Percentiles rank a stretch among this genome's conserved stretches.
Conservation (phyloP, 2,888 invertebrate genomes). For the Miltochrista miniata region DNA sequence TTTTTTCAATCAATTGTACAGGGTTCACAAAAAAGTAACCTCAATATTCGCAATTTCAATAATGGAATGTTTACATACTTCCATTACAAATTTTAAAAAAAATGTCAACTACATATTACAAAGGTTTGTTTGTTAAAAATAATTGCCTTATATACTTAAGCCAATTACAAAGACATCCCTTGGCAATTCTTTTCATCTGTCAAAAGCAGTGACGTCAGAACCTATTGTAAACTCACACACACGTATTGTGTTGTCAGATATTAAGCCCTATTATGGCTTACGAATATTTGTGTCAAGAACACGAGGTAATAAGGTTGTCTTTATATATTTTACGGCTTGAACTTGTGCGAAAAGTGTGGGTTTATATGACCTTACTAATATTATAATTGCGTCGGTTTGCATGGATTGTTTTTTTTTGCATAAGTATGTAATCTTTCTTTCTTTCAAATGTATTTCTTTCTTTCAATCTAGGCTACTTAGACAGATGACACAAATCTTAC, state of each 20-base stretch:
- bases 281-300: slow-evolving; percentile 44
- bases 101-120: slow-evolving; percentile 3
- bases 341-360: neutral
- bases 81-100: slow-evolving; percentile 7
- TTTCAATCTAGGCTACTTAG: too few species aligned
- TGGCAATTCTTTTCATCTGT: slow-evolving; percentile 67
- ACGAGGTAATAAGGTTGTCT: slow-evolving; percentile 28
- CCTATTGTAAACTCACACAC: slow-evolving; percentile 41
- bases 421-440: too few species aligned
- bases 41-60: too few species aligned
- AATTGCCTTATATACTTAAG: slow-evolving; percentile 25
- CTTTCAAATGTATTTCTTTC: too few species aligned
- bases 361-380: too few species aligned
- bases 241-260: slow-evolving; percentile 41
- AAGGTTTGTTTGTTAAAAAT: slow-evolving; percentile 22
- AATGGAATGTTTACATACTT: neutral
- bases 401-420: too few species aligned
- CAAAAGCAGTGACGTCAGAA: slow-evolving; percentile 48
- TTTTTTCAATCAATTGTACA: too few species aligned
- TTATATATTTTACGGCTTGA: slow-evolving; percentile 4
- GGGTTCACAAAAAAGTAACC: too few species aligned
- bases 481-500: too few species aligned
- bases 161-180: slow-evolving; percentile 29
- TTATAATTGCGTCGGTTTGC: too few species aligned
- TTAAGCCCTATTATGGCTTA: slow-evolving; percentile 31